Conservation (phyloP, 2,113 vertebrate genomes). For the Falco punctatus region DNA sequence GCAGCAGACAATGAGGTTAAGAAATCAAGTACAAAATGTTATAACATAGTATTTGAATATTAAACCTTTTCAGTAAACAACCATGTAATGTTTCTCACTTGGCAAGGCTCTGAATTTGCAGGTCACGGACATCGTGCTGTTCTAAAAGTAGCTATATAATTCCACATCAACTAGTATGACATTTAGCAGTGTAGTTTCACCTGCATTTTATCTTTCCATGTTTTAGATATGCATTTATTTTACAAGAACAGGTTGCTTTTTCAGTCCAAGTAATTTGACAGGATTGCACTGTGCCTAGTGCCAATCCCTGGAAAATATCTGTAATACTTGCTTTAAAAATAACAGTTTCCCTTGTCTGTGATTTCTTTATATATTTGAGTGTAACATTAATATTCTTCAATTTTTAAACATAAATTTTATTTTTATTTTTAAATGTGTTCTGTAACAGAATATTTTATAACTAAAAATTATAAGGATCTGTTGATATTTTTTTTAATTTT, state of each 20-base stretch:
- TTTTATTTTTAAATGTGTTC: neutral
- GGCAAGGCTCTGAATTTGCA: neutral
- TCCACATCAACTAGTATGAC: neutral
- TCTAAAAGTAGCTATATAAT: neutral
- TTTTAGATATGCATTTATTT: neutral
- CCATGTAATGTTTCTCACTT: neutral
- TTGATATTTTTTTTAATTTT: neutral
- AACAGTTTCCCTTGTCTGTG: neutral
- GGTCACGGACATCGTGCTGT: rapidly evolving
- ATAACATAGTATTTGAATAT: neutral
- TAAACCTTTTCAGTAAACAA: neutral
- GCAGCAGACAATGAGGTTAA: neutral
- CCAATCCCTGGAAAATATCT: neutral
- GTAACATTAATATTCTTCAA: neutral
- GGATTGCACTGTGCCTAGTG: neutral
- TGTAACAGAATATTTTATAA: neutral
- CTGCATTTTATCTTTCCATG: neutral
- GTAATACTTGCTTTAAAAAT: neutral
- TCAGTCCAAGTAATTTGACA: neutral
- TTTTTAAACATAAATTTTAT: neutral
- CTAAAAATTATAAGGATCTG: neutral
- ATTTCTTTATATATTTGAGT: neutral
- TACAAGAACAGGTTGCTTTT: neutral
- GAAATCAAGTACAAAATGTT: neutral
- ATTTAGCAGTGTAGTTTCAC: neutral